Conservation (phyloP, 2,888 invertebrate genomes). For the Myopa testacea region DNA sequence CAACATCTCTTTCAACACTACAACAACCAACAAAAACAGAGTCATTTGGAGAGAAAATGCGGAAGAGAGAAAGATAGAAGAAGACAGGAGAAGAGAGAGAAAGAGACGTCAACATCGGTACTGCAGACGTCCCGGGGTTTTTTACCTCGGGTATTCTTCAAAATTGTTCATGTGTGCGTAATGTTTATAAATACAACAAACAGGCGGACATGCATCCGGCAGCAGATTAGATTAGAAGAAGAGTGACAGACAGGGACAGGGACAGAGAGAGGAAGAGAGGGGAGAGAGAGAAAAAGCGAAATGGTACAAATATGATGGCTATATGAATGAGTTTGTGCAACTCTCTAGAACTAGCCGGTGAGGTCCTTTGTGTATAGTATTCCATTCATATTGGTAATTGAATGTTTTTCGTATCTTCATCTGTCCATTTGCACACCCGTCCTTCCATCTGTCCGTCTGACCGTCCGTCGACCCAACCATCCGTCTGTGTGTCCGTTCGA, state of each 20-base stretch:
- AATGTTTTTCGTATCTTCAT: not conserved
- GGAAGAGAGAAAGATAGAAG: not conserved
- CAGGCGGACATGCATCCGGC: not conserved
- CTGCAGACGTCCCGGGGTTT: not conserved
- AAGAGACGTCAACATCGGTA: not conserved
- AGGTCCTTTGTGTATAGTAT: conserved; percentile 36
- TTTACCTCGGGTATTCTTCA: conserved; percentile 17
- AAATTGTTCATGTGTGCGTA: conserved; percentile 44
- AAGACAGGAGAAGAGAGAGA: not conserved
- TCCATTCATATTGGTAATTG: conserved; percentile 33
- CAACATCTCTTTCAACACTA: conserved; percentile 21
- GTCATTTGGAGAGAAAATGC: not conserved
- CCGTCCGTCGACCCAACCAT: not conserved
- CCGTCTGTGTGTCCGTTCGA: not conserved
- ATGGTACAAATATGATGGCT: too few relatives aligned
- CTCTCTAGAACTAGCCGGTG: not conserved
- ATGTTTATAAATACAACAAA: conserved; percentile 44
- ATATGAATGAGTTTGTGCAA: too few relatives aligned
- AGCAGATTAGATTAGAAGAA: not conserved
- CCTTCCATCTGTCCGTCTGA: not conserved
- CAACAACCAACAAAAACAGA: not conserved
- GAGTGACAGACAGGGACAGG: not conserved
- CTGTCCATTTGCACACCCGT: not conserved
- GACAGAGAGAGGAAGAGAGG: not conserved
- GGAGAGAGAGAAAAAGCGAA: too few relatives aligned